These are phyloP conservation scores for Aramus guarauna DNA, from an alignment of 2,113 vertebrate species.

Conservation along the genomic window DNA sequence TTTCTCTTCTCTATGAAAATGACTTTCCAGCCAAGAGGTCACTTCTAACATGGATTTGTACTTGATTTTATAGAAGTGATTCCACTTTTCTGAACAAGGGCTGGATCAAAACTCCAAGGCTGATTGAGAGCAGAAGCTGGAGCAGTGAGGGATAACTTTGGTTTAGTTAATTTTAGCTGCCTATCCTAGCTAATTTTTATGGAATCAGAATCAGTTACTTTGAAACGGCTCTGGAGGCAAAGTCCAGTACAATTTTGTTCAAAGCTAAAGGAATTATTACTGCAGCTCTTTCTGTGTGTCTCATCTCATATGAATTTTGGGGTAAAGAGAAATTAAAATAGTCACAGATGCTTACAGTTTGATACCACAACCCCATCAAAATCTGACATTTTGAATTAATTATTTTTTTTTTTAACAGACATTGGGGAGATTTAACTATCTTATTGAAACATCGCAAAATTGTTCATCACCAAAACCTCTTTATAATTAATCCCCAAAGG, in stretches of 20 bases:
- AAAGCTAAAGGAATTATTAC: neutral
- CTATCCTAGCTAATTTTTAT: neutral
- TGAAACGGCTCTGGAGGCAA: neutral
- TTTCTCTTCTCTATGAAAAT: neutral
- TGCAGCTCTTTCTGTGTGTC: neutral
- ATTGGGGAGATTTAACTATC: neutral
- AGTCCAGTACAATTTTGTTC: neutral
- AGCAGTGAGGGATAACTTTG: neutral
- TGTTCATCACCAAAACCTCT: constrained; percentile 5
- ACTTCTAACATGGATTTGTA: neutral
- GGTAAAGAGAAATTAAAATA: neutral
- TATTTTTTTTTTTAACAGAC: neutral
- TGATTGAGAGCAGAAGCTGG: neutral
- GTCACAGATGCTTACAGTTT: neutral
- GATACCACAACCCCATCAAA: neutral
- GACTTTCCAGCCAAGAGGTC: neutral
- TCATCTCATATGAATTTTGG: neutral
- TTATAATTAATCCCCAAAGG: constrained; percentile 48
- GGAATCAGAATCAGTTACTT: neutral
- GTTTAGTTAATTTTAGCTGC: neutral
- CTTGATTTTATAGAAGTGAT: neutral
- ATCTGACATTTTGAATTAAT: neutral
- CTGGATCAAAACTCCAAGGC: neutral
- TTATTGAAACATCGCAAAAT: neutral
- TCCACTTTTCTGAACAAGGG: neutral